A percentile compares a stretch with the other conserved stretches of the same genome.
Conservation (phyloP, 2,797 vertebrate species). For the Rhinella marina region DNA sequence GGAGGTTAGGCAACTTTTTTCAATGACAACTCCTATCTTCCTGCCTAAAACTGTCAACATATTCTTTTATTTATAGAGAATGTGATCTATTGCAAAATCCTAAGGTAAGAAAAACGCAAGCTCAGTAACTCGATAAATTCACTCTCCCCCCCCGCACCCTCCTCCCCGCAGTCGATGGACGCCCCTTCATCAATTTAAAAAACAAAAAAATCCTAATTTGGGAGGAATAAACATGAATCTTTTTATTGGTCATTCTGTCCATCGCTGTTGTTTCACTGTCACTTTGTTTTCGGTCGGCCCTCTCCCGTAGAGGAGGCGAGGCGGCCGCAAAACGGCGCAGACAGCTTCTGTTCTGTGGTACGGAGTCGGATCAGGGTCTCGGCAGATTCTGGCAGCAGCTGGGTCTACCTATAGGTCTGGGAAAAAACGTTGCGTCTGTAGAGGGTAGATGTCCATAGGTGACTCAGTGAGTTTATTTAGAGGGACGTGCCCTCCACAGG, state of each 20-base stretch:
- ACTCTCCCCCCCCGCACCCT: constrained; percentile 84
- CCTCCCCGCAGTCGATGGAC: constrained; percentile 79
- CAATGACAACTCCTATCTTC: constrained; percentile 94
- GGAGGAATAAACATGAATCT: constrained; percentile 62
- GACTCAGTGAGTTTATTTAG: background rate
- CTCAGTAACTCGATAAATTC: constrained; percentile 92
- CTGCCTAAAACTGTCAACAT: constrained; percentile 99
- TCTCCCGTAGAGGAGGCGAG: background rate
- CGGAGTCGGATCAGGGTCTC: background rate
- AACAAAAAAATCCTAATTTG: constrained; percentile 25
- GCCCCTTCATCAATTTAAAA: constrained; percentile 66
- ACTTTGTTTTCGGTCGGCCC: background rate
- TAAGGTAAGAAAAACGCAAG: constrained; percentile 99
- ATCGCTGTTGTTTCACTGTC: constrained; percentile 28
- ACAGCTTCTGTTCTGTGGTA: background rate
- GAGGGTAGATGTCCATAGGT: constrained; percentile 15
- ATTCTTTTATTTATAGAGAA: constrained; percentile 99
- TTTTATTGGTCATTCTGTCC: constrained; percentile 48
- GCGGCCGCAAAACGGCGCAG: background rate
- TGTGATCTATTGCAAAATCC: constrained; percentile 99
- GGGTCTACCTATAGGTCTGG: background rate
- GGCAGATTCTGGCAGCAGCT: background rate
- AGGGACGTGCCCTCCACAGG: too few species aligned
- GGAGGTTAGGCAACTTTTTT: constrained; percentile 98
- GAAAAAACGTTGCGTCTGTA: background rate